A percentile compares a stretch with the other conserved stretches of the same genome.
Evolutionary conservation across 2,888 invertebrate species (phyloP).

Genomic region (Leuctra nigra): DNA sequence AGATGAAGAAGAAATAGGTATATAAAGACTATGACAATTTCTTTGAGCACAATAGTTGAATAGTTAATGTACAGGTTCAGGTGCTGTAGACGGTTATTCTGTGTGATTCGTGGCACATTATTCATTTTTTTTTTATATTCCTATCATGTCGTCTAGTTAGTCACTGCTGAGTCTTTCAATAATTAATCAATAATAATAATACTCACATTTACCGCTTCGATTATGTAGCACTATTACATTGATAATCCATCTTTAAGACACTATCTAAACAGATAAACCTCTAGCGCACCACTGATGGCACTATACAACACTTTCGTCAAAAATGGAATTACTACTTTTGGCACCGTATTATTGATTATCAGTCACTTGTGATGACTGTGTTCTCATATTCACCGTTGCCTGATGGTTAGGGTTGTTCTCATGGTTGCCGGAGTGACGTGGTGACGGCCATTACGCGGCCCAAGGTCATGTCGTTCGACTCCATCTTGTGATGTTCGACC

Average conservation of each 20-base stretch:
- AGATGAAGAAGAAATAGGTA: constrained; percentile 18
- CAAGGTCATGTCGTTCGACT: constrained; percentile 25
- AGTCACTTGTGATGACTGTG: constrained; percentile 6
- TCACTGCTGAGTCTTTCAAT: background rate
- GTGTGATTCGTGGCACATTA: background rate
- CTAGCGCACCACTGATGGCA: background rate
- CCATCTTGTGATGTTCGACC: constrained; percentile 35
- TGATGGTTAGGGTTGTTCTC: background rate
- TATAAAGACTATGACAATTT: constrained; percentile 20
- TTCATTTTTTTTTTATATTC: background rate
- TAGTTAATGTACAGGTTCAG: constrained; percentile 17
- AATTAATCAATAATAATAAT: background rate
- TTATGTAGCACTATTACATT: constrained; percentile 3
- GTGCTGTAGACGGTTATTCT: constrained; percentile 17
- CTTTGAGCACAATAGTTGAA: constrained; percentile 25
- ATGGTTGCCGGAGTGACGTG: background rate
- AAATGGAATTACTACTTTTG: constrained; percentile 10
- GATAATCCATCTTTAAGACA: background rate
- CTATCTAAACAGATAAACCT: background rate
- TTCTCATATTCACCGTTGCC: background rate
- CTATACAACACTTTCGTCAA: background rate
- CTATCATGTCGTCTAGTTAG: background rate
- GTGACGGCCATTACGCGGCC: constrained; percentile 25
- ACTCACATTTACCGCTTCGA: background rate
- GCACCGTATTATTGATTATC: constrained; percentile 15